phyloP scores from a whole-genome alignment of 2,797 vertebrate species.

The Poecilia velifera region DNA sequence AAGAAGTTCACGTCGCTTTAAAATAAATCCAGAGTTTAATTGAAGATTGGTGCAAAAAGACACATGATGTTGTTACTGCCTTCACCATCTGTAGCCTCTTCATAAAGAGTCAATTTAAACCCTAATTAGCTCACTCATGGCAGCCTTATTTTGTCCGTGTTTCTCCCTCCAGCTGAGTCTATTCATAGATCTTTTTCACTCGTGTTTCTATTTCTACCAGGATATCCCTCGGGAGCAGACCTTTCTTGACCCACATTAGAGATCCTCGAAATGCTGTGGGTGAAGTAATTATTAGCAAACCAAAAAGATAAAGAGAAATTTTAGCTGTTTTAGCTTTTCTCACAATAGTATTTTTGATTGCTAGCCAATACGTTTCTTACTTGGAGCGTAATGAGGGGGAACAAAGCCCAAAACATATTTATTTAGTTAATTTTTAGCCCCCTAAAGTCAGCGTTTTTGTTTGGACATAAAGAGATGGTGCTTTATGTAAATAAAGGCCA shows the following conservation, averaged over 20 bases:
- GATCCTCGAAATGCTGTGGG: constrained; percentile 22
- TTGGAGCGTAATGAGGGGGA: constrained; percentile 41
- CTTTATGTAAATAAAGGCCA: constrained; percentile 4
- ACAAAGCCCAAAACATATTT: constrained; percentile 41
- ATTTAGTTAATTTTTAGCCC: constrained; percentile 39
- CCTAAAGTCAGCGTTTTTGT: constrained; percentile 13
- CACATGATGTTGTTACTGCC: constrained; percentile 12
- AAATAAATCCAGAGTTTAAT: constrained; percentile 40
- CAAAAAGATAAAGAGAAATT: constrained; percentile 30
- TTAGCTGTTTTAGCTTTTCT: constrained; percentile 51
- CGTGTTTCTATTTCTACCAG: constrained; percentile 43
- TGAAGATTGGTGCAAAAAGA: constrained; percentile 21
- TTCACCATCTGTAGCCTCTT: constrained; percentile 29
- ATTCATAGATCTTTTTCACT: constrained; percentile 42
- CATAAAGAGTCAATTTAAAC: constrained; percentile 29
- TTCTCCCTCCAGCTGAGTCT: constrained; percentile 37
- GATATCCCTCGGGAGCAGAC: constrained; percentile 27
- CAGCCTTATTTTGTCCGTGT: constrained; percentile 6
- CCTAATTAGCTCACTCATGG: constrained; percentile 61
- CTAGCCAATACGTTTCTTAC: constrained; percentile 58
- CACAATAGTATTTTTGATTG: constrained; percentile 45
- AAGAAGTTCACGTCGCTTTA: constrained; percentile 16
- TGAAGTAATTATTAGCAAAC: constrained; percentile 46
- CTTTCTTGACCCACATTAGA: constrained; percentile 55
- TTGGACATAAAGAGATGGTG: not conserved